A percentile compares a stretch with the other conserved stretches of the same genome.
Conservation (phyloP, 2,888 invertebrate species). For the Eristalis tenax region DNA sequence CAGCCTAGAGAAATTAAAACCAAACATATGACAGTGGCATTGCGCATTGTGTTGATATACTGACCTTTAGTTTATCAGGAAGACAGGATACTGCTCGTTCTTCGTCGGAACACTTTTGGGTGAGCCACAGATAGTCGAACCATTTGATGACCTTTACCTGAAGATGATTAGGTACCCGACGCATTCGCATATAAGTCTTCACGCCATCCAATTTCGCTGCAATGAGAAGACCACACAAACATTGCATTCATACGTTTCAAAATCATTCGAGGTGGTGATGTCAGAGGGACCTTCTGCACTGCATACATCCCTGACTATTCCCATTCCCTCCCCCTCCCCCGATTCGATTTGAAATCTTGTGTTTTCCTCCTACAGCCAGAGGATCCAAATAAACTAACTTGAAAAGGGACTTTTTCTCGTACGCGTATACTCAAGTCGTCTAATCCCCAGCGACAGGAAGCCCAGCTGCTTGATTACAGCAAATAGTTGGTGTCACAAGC, state of each 20-base stretch:
- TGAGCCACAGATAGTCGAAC: conserved; percentile 99
- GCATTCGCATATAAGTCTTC: conserved; percentile 99
- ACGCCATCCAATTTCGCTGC: conserved; percentile 98
- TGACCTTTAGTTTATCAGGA: conserved; percentile 95
- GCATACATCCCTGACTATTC: conserved; percentile 50
- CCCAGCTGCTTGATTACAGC: conserved; percentile 60
- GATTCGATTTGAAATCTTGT: not conserved
- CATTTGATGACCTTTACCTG: conserved; percentile 99
- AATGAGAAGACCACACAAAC: conserved; percentile 79
- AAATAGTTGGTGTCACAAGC: conserved; percentile 52
- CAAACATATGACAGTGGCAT: not conserved
- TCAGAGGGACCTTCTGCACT: conserved; percentile 32
- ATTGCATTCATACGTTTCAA: not conserved
- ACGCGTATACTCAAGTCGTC: not conserved
- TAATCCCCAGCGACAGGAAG: conserved; percentile 1
- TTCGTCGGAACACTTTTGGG: conserved; percentile 98
- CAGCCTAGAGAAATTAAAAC: conserved; percentile 83
- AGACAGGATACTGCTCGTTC: conserved; percentile 97
- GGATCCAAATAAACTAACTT: not conserved
- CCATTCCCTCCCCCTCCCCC: conserved; percentile 14
- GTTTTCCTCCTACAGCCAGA: conserved; percentile 29
- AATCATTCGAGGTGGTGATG: conserved; percentile 21
- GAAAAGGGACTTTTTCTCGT: too few relatives aligned
- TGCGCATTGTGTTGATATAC: conserved; percentile 24
- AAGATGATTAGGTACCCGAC: conserved; percentile 95